Evolutionary conservation across 92 coral and sea anemone species (phyloP), one percentile per base, ranked within the genome.

Genomic region (Heteractis magnifica): DNA sequence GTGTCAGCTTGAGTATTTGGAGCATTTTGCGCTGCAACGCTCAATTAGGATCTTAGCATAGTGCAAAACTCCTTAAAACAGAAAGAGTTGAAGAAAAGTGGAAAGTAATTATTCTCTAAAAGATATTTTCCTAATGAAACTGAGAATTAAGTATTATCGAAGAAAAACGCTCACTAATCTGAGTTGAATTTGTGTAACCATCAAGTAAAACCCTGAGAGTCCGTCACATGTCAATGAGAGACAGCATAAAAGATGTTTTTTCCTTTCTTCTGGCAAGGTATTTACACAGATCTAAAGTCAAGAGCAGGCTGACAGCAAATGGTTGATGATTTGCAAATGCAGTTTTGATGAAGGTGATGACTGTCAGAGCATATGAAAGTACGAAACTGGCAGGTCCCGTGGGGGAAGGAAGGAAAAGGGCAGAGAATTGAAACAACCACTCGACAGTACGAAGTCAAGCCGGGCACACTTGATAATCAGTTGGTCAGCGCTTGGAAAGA

Each of bases 201-300:
- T 68, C 15, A 68, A 68, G 73, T 23, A 26, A 20, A 10, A n/a
- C 71, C 16, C 1, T 4, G 4, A 68, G 70, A 19, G 6, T 6
- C 21, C 8, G 49, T 7, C 73, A 62, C 73, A 34, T 34, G 44
- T 34, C 44, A 34, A 34, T 34, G 2, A 34, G 44, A 34, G 44
- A 34, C 44, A 68, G 73, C 20, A 48, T 9, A 68, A 20, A 68
- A 68, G 26, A 68, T 13, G 23, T 68, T 23, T 41, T 13, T 23
- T 68, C 23, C 70, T 23, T 41, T 14, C 8, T 68, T 68, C 70
- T 62, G 73, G 44, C 23, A 26, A 68, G 11, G 44, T 68, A 20
- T 68, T 68, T 68, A 68, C 73, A 62, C 70, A 62, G 70, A 62
- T 62, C 49, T 68, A 68, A 26, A 68, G 49, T 68, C 14, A 68